These are phyloP conservation scores for Eremophila alpestris DNA, from an alignment of 2,797 vertebrate genomes.

Conservation along the genomic window DNA sequence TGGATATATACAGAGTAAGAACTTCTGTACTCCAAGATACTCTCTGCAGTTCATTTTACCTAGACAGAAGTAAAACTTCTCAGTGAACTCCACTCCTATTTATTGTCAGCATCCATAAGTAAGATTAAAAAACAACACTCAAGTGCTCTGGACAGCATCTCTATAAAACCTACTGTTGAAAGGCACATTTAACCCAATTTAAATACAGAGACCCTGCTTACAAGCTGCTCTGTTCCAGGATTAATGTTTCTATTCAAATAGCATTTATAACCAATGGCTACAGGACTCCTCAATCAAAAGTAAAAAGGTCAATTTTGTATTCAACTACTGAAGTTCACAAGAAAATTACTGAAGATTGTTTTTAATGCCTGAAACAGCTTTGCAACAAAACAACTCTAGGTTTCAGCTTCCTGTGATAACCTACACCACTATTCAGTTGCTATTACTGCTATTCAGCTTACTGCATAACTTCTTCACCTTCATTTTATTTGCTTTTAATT, in stretches of 20 bases:
- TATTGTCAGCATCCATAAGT: not conserved
- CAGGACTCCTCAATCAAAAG: not conserved
- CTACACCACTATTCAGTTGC: not conserved
- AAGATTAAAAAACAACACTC: not conserved
- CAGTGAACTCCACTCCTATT: not conserved
- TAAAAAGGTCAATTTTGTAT: not conserved
- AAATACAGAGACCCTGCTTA: not conserved
- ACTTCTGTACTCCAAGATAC: not conserved
- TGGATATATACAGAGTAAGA: not conserved
- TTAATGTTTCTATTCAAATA: not conserved
- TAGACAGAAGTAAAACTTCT: not conserved
- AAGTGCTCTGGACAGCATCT: not conserved
- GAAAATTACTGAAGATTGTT: not conserved
- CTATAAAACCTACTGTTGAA: not conserved
- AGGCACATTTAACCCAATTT: not conserved
- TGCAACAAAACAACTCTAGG: not conserved
- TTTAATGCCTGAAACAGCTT: not conserved
- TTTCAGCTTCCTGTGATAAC: not conserved
- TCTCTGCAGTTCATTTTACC: not conserved
- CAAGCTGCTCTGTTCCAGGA: not conserved
- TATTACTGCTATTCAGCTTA: not conserved
- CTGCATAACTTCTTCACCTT: not conserved
- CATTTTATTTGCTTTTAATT: slow-evolving; percentile 31
- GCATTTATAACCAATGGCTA: not conserved
- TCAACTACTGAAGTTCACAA: not conserved